Evolutionary conservation across 2,113 vertebrate species (phyloP).

Genomic region (Cyanoliseus patagonus): DNA sequence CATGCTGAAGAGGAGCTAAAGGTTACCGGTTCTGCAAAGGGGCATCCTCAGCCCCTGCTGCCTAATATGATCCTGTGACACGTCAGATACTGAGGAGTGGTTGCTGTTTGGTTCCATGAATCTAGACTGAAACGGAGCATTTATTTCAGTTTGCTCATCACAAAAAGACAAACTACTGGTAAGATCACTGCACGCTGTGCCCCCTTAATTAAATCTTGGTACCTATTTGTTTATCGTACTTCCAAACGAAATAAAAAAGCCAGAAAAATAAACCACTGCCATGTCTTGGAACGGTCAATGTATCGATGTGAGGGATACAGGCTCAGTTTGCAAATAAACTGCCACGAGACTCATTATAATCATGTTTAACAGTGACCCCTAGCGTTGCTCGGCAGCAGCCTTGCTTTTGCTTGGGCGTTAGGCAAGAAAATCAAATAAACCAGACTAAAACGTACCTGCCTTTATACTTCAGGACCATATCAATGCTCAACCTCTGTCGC

Average conservation of each 20-base stretch:
- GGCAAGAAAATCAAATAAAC: not conserved
- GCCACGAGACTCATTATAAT: not conserved
- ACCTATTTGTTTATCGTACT: not conserved
- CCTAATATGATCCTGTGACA: not conserved
- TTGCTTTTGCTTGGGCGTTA: not conserved
- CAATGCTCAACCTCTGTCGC: not conserved
- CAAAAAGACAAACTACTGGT: not conserved
- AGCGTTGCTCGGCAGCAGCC: not conserved
- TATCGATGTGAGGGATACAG: rapidly evolving
- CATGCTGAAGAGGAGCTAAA: not conserved
- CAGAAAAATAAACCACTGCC: not conserved
- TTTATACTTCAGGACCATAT: not conserved
- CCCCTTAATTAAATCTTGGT: not conserved
- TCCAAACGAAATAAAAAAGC: not conserved
- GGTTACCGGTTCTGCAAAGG: not conserved
- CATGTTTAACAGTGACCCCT: constrained; percentile 24
- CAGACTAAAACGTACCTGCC: not conserved
- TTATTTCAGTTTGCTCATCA: not conserved
- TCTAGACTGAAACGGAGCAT: not conserved
- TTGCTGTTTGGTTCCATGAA: not conserved
- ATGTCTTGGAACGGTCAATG: not conserved
- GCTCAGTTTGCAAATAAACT: not conserved
- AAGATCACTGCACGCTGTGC: not conserved
- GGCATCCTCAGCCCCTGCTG: not conserved
- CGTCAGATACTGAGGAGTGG: not conserved